phyloP scores from a whole-genome alignment of 2,888 invertebrate species.

The Diplolepis rosae region DNA sequence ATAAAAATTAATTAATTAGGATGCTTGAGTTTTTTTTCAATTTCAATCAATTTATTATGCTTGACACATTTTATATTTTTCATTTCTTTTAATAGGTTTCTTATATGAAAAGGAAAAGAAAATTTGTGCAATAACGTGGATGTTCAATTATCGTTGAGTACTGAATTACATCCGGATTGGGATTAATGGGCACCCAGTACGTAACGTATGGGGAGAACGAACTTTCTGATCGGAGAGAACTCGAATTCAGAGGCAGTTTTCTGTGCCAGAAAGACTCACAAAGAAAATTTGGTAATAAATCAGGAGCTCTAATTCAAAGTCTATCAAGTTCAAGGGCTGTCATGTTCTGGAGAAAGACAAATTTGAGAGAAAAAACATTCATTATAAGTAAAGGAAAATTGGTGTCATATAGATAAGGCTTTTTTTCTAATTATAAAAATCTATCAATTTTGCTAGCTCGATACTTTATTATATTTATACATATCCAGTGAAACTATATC shows the following conservation, averaged over 20 bases:
- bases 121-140: background rate
- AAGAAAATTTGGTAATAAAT: constrained; percentile 45
- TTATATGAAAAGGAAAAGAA: background rate
- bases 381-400: no score
- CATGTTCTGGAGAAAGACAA: no score
- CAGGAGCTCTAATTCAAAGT: constrained; percentile 44
- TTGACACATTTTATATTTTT: no score
- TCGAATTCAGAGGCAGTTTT: constrained; percentile 10
- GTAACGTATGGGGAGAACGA: constrained; percentile 3
- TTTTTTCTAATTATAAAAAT: no score
- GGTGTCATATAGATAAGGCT: no score
- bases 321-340: constrained; percentile 44
- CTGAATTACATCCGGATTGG: constrained; percentile 17
- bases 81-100: background rate
- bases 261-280: constrained; percentile 11
- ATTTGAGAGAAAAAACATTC: background rate
- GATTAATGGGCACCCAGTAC: constrained; percentile 30
- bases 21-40: no score
- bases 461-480: no score
- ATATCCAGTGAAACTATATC: no score
- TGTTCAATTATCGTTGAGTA: constrained; percentile 17
- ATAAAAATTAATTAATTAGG: no score
- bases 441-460: no score
- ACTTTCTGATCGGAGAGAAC: constrained; percentile 17
- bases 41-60: no score